phyloP scores from a whole-genome alignment of 2,113 vertebrate species.

The Myotis yumanensis region DNA sequence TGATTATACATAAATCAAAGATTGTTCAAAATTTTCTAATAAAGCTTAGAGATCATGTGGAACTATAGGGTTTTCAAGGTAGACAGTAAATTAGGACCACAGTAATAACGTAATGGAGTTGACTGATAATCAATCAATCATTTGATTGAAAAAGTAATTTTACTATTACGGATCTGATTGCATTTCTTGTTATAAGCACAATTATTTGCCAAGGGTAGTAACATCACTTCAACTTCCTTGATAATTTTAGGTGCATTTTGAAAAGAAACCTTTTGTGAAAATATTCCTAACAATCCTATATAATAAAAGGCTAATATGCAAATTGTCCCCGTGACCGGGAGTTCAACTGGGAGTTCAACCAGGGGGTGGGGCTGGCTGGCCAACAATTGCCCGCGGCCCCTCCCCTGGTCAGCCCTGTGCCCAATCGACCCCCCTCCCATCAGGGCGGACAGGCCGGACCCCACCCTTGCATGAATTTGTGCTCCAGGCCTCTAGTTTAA shows the following conservation, averaged over 20 bases:
- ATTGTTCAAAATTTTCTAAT: background rate
- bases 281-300: background rate
- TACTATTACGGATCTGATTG: background rate
- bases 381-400: too few species aligned
- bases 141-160: background rate
- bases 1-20: background rate
- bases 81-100: background rate
- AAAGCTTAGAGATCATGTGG: background rate
- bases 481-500: background rate
- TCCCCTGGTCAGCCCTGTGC: too few species aligned
- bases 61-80: background rate
- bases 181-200: background rate
- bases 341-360: too few species aligned
- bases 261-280: constrained; percentile 3
- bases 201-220: background rate
- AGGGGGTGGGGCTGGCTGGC: too few species aligned
- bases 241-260: background rate
- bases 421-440: too few species aligned
- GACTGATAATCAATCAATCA: background rate
- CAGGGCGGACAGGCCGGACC: too few species aligned
- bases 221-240: background rate
- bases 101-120: background rate
- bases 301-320: too few species aligned
- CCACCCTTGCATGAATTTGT: too few species aligned
- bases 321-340: fast-evolving